These are phyloP conservation scores for Oedothorax gibbosus DNA, from an alignment of 1,140 invertebrate genomes.

Conservation along the genomic window DNA sequence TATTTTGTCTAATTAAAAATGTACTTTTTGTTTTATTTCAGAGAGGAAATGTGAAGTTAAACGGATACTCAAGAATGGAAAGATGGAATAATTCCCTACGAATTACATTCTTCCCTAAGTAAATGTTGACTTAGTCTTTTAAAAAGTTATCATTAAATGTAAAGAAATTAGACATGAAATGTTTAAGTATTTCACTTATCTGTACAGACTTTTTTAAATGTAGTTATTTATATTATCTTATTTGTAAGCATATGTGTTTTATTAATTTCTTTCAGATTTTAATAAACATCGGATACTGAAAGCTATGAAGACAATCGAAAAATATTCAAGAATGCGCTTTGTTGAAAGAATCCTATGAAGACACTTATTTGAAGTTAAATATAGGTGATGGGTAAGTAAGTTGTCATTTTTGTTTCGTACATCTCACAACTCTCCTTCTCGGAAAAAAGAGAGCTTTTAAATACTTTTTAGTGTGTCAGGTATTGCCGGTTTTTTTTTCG, in stretches of 20 bases:
- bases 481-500: too few relatives aligned
- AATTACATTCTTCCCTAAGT: constrained; percentile 45
- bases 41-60: neutral
- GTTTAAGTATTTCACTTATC: neutral
- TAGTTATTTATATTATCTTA: neutral
- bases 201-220: neutral
- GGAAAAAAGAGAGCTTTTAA: too few relatives aligned
- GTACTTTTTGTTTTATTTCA: neutral
- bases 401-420: too few relatives aligned
- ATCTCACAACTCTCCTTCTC: too few relatives aligned
- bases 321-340: constrained; percentile 70
- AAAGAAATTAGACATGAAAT: neutral
- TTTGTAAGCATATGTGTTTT: too few relatives aligned
- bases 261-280: neutral
- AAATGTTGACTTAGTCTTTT: neutral
- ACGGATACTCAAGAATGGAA: constrained; percentile 34
- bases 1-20: too few relatives aligned
- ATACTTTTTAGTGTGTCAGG: too few relatives aligned
- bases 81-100: constrained; percentile 52
- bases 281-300: constrained; percentile 5
- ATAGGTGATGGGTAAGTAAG: constrained; percentile 65
- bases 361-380: constrained; percentile 67
- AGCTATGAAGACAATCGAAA: constrained; percentile 63
- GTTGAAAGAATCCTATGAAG: constrained; percentile 65
- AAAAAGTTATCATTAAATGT: neutral